Base-by-base conservation (phyloP, 2,113 vertebrate species). In the Microtus pennsylvanicus region DNA sequence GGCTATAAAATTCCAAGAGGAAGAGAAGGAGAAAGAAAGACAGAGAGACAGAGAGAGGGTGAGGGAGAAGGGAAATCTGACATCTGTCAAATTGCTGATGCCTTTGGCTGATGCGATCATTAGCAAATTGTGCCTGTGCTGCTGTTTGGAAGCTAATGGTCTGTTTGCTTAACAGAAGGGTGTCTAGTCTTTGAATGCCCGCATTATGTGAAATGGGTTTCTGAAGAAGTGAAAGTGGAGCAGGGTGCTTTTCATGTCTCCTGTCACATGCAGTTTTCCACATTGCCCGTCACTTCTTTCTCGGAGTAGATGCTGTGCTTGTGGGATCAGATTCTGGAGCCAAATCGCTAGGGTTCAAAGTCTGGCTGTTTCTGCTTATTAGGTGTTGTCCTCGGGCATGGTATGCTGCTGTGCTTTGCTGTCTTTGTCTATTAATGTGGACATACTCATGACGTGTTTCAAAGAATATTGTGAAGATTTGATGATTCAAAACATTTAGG, bases 141-240 rank as follows among this genome's bases (percentile, higher is more conserved):
- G 90, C 87, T 96, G 58, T 94, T 97, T 94, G 86, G 82, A 82
- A 94, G 38, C 61, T 82, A 94, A 87, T 91, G 86, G 24, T 89
- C 83, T 97, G 86, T 90, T 95, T 96, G 72, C 58, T 94, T 96
- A 87, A 63, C 75, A 87, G 83, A 97, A 85, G 47, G 3, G 12
- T 95, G 17, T 89, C 78, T 86, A 5, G 63, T 89, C 69, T 78
- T 92, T 83, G 95, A 96, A 65, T 26, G 69, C 7, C 17, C 19
- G 67, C 13, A 86, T 52, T 28, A 70, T 50, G 47, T 93, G 63
- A 76, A 93, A 81, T 81, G 63, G 70, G 11, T 45, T 87, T 88
- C 86, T 90, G 76, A 61, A 72, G 88, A 92, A 87, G 7, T 10
- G 52, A 65, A 81, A 83, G 65, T 74, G 5, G 22, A 75, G 28